A percentile compares a stretch with the other conserved stretches of the same genome.
Conservation (phyloP, 2,113 vertebrate genomes). For the Poecilia latipinna region DNA sequence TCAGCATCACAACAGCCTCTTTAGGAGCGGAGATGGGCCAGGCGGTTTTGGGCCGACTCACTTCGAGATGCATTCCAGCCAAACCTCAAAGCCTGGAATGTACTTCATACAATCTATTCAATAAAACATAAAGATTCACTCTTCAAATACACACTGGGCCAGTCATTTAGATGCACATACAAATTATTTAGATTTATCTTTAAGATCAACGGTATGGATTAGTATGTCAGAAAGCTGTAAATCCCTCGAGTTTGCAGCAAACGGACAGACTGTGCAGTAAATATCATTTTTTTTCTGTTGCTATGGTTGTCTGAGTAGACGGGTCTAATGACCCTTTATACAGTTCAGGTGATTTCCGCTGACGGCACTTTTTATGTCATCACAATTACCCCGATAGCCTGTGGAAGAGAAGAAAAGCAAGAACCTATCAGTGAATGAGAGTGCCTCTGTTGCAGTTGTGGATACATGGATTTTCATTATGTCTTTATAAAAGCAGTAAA, state of each 20-base stretch:
- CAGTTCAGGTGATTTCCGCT: constrained; percentile 11
- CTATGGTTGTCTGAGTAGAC: constrained; percentile 4
- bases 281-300: constrained; percentile 9
- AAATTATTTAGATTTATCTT: background rate
- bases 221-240: background rate
- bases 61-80: background rate
- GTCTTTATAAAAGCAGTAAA: background rate
- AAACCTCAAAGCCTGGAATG: background rate
- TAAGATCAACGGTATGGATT: background rate
- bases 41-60: background rate
- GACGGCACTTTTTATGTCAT: constrained; percentile 9
- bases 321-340: constrained; percentile 34
- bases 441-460: background rate
- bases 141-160: background rate
- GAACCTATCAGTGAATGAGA: background rate
- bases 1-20: constrained; percentile 4
- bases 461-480: background rate
- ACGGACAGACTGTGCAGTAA: background rate
- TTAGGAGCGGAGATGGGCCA: constrained; percentile 15
- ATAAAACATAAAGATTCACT: background rate
- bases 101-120: background rate
- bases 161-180: background rate
- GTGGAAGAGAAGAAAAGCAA: background rate
- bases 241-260: background rate
- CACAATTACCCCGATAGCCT: constrained; percentile 37